Evolutionary conservation across 2,888 invertebrate genomes (phyloP).

Genomic region (Microctonus brassicae): DNA sequence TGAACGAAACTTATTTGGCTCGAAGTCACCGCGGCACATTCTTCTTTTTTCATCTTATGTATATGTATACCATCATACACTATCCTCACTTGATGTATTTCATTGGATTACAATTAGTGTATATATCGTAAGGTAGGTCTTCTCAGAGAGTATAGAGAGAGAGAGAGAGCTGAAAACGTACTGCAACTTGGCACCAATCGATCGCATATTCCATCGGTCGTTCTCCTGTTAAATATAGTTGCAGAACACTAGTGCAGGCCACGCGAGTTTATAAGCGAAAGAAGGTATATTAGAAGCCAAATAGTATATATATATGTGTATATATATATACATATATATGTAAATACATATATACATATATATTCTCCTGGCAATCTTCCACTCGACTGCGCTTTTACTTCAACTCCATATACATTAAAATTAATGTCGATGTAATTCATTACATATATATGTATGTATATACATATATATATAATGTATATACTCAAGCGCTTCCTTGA

Average conservation of each 20-base stretch:
- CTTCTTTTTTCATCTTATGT: too few species aligned
- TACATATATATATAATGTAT: too few species aligned
- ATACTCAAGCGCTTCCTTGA: not conserved
- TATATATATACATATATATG: too few species aligned
- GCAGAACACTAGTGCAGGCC: not conserved
- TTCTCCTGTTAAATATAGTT: constrained; percentile 65
- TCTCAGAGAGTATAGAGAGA: not conserved
- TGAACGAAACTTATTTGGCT: constrained; percentile 11
- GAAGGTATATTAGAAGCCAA: constrained; percentile 16
- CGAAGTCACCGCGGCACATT: too few species aligned
- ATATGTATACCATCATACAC: too few species aligned
- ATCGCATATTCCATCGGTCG: constrained; percentile 64
- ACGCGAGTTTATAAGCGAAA: not conserved
- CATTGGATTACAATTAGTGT: constrained; percentile 32
- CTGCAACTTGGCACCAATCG: constrained; percentile 41
- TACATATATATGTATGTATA: not conserved
- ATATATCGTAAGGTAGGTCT: constrained; percentile 1
- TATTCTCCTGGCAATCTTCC: constrained; percentile 34
- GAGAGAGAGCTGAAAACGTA: too few species aligned
- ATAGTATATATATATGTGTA: too few species aligned
- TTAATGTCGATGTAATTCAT: not conserved
- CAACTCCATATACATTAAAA: not conserved
- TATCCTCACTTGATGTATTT: constrained; percentile 8
- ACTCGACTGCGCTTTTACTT: constrained; percentile 21
- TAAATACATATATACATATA: too few species aligned